phyloP scores from a whole-genome alignment of 2,113 vertebrate genomes.

The Anolis carolinensis region DNA sequence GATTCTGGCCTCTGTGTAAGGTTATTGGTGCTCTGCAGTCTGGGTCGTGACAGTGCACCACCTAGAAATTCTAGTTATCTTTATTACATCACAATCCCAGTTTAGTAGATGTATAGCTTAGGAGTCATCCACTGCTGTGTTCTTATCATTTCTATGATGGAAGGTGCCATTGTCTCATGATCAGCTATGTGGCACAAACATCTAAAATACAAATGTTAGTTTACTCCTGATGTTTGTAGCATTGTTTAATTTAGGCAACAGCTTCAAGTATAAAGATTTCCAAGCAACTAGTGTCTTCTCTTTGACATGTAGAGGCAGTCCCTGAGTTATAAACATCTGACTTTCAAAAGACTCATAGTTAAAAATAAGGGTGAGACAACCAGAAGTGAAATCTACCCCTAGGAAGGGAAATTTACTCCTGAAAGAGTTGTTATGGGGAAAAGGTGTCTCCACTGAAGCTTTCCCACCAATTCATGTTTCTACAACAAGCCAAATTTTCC shows the following conservation, averaged over 20 bases:
- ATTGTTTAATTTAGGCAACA: constrained; percentile 21
- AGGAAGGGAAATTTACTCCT: no score
- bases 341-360: no score
- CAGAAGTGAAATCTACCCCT: no score
- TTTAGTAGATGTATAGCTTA: neutral
- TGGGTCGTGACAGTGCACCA: no score
- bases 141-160: constrained; percentile 4
- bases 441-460: no score
- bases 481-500: no score
- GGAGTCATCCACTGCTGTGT: neutral
- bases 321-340: no score
- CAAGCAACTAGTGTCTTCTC: constrained; percentile 38
- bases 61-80: neutral
- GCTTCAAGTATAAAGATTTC: constrained; percentile 7
- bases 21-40: no score
- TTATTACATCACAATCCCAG: neutral
- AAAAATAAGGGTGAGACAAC: no score
- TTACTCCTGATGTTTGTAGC: constrained; percentile 32
- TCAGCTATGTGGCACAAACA: neutral
- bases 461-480: no score
- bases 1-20: no score
- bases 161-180: constrained; percentile 25
- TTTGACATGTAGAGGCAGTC: constrained; percentile 4
- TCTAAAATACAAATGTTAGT: constrained; percentile 44
- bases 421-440: no score